Conservation (phyloP, 2,113 vertebrate genomes). For the Chaetorhynchus papuensis region DNA sequence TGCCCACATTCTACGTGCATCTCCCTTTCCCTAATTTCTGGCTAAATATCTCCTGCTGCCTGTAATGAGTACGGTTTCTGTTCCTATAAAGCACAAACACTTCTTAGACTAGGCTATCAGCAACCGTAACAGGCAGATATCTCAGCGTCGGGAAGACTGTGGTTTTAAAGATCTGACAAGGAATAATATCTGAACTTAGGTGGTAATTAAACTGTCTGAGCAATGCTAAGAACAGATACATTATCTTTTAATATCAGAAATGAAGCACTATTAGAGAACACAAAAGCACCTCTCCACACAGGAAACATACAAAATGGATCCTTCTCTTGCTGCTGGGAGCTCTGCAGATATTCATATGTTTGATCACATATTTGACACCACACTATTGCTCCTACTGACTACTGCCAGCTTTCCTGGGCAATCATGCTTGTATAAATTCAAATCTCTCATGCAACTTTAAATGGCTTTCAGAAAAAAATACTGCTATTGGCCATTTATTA, state of each 20-base stretch:
- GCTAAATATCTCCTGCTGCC: not conserved
- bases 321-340: constrained; percentile 40
- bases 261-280: constrained; percentile 55
- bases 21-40: not conserved
- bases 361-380: constrained; percentile 45
- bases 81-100: constrained; percentile 11
- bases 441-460: not conserved
- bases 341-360: constrained; percentile 18
- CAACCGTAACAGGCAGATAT: constrained; percentile 37
- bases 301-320: constrained; percentile 64
- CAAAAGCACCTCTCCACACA: constrained; percentile 51
- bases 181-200: constrained; percentile 66
- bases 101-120: constrained; percentile 22
- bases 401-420: constrained; percentile 31
- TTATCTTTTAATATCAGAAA: constrained; percentile 66
- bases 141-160: constrained; percentile 39
- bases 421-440: constrained; percentile 9
- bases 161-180: constrained; percentile 59
- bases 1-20: not conserved
- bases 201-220: constrained; percentile 66
- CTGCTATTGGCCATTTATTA: not conserved
- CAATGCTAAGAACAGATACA: constrained; percentile 46
- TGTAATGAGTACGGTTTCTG: not conserved
- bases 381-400: constrained; percentile 48
- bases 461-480: constrained; percentile 5